Evolutionary conservation across 2,113 vertebrate species (phyloP).

Genomic region (Gopherus flavomarginatus): DNA sequence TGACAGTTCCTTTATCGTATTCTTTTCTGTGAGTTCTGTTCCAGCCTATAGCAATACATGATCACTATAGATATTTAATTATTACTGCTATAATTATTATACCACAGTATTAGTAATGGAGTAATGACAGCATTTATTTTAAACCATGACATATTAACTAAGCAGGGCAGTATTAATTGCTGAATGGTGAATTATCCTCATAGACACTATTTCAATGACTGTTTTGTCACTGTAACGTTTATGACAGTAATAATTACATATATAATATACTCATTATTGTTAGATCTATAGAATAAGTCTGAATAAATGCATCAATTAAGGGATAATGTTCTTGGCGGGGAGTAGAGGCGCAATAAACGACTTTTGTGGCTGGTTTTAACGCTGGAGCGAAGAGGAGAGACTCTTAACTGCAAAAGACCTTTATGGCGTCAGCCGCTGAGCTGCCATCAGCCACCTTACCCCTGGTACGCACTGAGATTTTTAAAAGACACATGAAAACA

Average conservation of each 20-base stretch:
- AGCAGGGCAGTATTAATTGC: slow-evolving; percentile 68
- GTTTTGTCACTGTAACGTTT: slow-evolving; percentile 73
- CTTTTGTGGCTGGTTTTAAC: not conserved
- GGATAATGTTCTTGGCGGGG: slow-evolving; percentile 54
- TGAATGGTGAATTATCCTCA: slow-evolving; percentile 66
- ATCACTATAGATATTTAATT: slow-evolving; percentile 62
- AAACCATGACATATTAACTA: slow-evolving; percentile 55
- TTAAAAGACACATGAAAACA: not conserved
- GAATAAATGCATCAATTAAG: slow-evolving; percentile 70
- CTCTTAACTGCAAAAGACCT: not conserved
- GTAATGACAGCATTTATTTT: slow-evolving; percentile 73
- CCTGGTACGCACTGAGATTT: not conserved
- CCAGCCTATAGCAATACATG: not conserved
- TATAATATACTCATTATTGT: slow-evolving; percentile 74
- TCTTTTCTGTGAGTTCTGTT: slow-evolving; percentile 17
- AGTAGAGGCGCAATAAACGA: not conserved
- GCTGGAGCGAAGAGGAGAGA: not conserved
- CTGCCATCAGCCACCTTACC: not conserved
- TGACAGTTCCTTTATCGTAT: not conserved
- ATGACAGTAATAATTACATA: slow-evolving; percentile 76
- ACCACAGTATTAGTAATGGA: slow-evolving; percentile 54
- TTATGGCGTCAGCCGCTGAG: not conserved
- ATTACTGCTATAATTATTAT: slow-evolving; percentile 63
- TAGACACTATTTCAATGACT: slow-evolving; percentile 70
- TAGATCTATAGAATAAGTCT: slow-evolving; percentile 68